Evolutionary conservation across 2,797 vertebrate species (phyloP), one percentile per base, ranked within the genome.

Genomic region (Anguilla pacifica): DNA sequence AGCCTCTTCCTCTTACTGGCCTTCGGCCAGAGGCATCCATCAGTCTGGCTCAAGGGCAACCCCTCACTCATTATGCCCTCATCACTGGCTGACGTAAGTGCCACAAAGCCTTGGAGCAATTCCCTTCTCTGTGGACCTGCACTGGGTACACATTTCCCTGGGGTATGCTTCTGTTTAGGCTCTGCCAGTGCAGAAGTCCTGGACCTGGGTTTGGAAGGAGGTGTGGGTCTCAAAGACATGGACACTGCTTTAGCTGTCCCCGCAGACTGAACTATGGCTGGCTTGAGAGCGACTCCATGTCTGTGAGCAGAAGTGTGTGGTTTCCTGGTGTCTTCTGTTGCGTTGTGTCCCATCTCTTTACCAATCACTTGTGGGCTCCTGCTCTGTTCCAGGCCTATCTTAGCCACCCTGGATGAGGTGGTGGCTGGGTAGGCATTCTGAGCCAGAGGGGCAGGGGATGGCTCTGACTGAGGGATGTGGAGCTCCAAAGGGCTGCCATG

Each of bases 191-290:
- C 70, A 61, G 87, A 74, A 31, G 31, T 3, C 55, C 89, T 89
- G 77, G 90, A 92, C 88, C 87, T 88, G 86, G 70, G 86, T 49
- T 91, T 94, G 11, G 7, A 17, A 86, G 86, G 89, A 25, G 85
- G 89, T 6, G 35, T 74, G 0, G 90, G 84, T 3, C 93, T 94
- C 70, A 92, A 92, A 85, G 89, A 90, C 61, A 91, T 90, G 51
- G 85, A 67, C 46, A 88, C 77, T 0, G 90, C 90, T 87, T 92
- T 94, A 88, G 91, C 91, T 9, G 95, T 96, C 91, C 94, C 95
- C 4, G 87, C 91, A 35, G 92, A 85, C 1, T 85, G 84, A 39
- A 93, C 90, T 92, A 95, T 97, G 90, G 91, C 92, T 19, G 94
- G 93, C 2, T 94, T 92, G 82, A 43, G 92, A 89, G 64, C 67